Conservation (phyloP, 2,797 vertebrate genomes). For the Dallia pectoralis region DNA sequence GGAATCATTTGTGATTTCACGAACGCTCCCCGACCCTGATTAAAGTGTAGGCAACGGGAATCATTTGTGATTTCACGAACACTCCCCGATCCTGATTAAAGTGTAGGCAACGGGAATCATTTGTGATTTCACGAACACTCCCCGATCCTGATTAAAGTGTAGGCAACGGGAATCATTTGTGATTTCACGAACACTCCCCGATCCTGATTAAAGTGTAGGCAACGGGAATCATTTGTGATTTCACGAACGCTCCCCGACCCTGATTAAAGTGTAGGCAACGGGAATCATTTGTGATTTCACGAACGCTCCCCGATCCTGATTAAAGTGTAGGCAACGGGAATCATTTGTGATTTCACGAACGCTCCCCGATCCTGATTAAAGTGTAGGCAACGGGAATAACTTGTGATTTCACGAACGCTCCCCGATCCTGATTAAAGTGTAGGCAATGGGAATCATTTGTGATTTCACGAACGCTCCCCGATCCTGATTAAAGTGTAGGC, state of each 20-base stretch:
- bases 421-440: background rate
- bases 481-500: background rate
- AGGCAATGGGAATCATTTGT: too few relatives aligned
- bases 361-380: background rate
- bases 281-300: too few relatives aligned
- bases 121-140: background rate
- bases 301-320: background rate
- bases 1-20: too few relatives aligned
- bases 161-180: too few relatives aligned
- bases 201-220: background rate
- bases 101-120: too few relatives aligned
- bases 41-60: background rate
- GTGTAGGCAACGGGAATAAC: too few relatives aligned
- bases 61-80: background rate
- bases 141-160: background rate
- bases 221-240: too few relatives aligned
- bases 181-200: background rate
- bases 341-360: background rate
- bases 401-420: background rate
- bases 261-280: background rate
- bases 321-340: background rate
- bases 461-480: background rate
- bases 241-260: background rate
- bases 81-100: background rate
- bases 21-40: background rate